Percentiles rank a stretch among this genome's conserved stretches.
These are phyloP conservation scores for Planiliza haematocheilus DNA, from an alignment of 2,113 vertebrate species.

Conservation along the genomic window DNA sequence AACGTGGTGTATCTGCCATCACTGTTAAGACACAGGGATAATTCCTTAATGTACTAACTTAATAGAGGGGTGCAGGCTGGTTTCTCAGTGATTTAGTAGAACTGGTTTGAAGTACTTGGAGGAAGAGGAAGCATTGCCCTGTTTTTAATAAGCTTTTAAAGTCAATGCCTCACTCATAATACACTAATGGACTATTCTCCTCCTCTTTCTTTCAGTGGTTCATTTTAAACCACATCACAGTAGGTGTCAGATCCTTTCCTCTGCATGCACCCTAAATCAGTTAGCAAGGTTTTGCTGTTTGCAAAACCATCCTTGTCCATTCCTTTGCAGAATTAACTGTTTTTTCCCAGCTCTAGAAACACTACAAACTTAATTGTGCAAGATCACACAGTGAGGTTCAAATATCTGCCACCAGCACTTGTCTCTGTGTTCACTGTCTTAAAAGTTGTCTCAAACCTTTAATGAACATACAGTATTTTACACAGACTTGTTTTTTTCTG, in stretches of 20 bases:
- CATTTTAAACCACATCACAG: slow-evolving; percentile 1
- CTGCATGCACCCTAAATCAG: neutral
- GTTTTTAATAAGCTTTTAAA: slow-evolving; percentile 24
- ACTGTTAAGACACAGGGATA: too few relatives aligned
- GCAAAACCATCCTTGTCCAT: neutral
- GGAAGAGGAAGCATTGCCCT: slow-evolving; percentile 21
- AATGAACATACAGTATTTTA: neutral
- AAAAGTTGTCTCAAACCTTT: too few relatives aligned
- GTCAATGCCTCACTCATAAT: slow-evolving; percentile 19
- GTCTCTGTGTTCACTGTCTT: too few relatives aligned
- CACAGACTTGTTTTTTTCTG: neutral
- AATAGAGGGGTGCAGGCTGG: neutral
- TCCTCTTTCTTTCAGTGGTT: slow-evolving; percentile 4
- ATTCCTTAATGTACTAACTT: neutral
- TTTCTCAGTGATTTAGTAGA: slow-evolving; percentile 1
- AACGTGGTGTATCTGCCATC: neutral
- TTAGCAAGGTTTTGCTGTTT: slow-evolving; percentile 13
- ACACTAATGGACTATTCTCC: slow-evolving; percentile 12
- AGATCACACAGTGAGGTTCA: neutral
- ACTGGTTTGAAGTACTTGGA: neutral
- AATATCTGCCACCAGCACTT: neutral
- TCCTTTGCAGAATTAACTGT: too few relatives aligned
- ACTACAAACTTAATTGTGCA: neutral
- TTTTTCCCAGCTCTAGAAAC: neutral
- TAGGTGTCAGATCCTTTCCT: neutral